Percentiles rank a stretch among this genome's conserved stretches.
Evolutionary conservation across 1,140 invertebrate species (phyloP).

Genomic region (Calliopsis andreniformis): DNA sequence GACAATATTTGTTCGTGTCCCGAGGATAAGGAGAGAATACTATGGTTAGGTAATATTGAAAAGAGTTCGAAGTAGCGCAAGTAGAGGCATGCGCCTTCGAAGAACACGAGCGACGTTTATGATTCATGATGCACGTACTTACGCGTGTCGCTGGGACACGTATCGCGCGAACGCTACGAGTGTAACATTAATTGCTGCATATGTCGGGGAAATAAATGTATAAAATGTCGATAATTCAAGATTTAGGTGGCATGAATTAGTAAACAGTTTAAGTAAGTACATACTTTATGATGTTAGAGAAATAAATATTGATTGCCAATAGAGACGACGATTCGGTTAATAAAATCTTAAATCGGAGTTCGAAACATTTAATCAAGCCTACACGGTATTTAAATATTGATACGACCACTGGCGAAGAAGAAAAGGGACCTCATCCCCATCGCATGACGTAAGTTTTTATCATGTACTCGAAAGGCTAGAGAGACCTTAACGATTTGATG

Average conservation of each 20-base stretch:
- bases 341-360: background rate
- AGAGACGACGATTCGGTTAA: slow-evolving; percentile 18
- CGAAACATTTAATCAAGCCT: background rate
- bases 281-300: background rate
- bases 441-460: too few species aligned
- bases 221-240: background rate
- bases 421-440: too few species aligned
- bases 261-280: too few species aligned
- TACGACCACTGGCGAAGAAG: too few species aligned
- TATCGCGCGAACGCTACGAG: background rate
- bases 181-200: background rate
- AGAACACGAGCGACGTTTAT: slow-evolving; percentile 13
- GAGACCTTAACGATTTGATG: too few species aligned
- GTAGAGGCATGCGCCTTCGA: slow-evolving; percentile 17
- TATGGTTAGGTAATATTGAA: slow-evolving; percentile 1
- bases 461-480: too few species aligned
- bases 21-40: slow-evolving; percentile 3
- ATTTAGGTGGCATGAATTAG: background rate
- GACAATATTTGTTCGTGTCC: background rate
- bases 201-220: background rate
- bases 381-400: too few species aligned
- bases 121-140: background rate
- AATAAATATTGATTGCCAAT: slow-evolving; percentile 36
- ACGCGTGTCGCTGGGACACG: background rate
- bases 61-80: slow-evolving; percentile 8